phyloP scores from a whole-genome alignment of 1,140 invertebrate species.

The Oedothorax gibbosus region DNA sequence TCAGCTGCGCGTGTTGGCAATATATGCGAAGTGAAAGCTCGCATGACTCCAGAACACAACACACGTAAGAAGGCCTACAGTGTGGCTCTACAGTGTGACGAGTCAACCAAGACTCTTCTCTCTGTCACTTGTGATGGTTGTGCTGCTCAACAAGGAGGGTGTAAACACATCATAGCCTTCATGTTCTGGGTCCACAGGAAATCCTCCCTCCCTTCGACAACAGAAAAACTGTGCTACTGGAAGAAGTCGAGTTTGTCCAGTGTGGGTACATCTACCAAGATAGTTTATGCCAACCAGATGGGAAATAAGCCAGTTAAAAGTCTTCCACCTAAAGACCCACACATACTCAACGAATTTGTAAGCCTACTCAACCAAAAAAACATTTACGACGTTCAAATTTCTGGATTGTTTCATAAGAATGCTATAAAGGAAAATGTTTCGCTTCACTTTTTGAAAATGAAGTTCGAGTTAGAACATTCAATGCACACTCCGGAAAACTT shows the following conservation, averaged over 20 bases:
- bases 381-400: too few species aligned
- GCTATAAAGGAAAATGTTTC: too few species aligned
- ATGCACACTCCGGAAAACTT: not conserved
- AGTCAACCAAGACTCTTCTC: not conserved
- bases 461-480: not conserved
- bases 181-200: slow-evolving; percentile 14
- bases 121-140: slow-evolving; percentile 14
- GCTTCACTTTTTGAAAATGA: too few species aligned
- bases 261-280: not conserved
- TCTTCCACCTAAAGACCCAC: not conserved
- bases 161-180: not conserved
- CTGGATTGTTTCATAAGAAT: too few species aligned
- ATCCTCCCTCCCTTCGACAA: not conserved
- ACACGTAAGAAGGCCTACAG: not conserved
- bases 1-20: not conserved
- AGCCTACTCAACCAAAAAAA: too few species aligned
- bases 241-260: not conserved
- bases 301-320: not conserved
- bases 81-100: not conserved
- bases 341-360: too few species aligned
- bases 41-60: not conserved
- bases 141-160: not conserved
- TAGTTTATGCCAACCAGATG: not conserved
- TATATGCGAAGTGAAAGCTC: not conserved
- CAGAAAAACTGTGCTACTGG: slow-evolving; percentile 12